Base-by-base conservation (phyloP, 2,888 invertebrate species). In the Thymelicus sylvestris region DNA sequence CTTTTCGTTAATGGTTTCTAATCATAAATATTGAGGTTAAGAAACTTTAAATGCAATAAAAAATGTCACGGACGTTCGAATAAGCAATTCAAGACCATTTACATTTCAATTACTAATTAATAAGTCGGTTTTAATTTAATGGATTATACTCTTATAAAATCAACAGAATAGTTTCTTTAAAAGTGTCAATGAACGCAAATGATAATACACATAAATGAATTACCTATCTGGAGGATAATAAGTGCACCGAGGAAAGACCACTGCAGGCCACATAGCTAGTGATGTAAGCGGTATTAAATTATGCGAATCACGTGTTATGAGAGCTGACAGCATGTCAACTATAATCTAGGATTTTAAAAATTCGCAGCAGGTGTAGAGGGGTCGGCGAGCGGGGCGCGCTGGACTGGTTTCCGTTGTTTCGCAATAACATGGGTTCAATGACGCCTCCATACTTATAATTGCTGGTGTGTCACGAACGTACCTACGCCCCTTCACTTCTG, bases 371-470 rank as follows among this genome's bases (percentile, higher is more conserved):
- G 93, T 92, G 90, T 86, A 79, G 76, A 74, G 78, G 80, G 74
- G 73, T 67, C 69, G 66, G 67, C 78, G 75, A 72, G 74, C 69
- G 78, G 75, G 75, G 76, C 76, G 77, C 80, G 79, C 84, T 90
- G 91, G 89, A 91, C 92, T 91, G 90, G 92, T 92, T 93, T 93
- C 93, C 93, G 93, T 92, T 93, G 92, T 93, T 93, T 93, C 91
- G 92, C 93, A 92, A 93, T 92, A 91, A 88, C 87, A 81, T 81
- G 90, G 86, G 93, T 92, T 93, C 93, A 93, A 87, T 92, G 92
- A 92, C 93, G 91, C 90, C 88, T 88, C 80, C 80, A 80, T 83
- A 85, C 85, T 88, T 88, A 89, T 91, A 89, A 91, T 92, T 89
- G 90, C 83, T 83, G 83, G 85, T 89, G 86, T 91, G 91, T 90